Percentiles rank a stretch among this genome's conserved stretches.
phyloP scores from a whole-genome alignment of 2,888 invertebrate species.

The Metalampra italica region DNA sequence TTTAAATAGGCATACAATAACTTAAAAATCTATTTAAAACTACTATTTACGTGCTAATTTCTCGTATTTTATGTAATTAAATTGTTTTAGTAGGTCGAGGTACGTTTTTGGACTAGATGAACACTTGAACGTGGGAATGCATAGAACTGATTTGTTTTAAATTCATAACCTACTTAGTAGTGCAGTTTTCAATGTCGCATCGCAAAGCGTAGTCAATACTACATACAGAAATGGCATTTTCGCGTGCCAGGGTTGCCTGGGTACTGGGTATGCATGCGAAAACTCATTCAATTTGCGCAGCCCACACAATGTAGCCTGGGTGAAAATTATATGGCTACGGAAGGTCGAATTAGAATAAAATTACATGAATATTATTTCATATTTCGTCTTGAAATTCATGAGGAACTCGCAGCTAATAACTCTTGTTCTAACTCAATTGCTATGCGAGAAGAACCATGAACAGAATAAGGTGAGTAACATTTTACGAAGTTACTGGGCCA shows the following conservation, averaged over 20 bases:
- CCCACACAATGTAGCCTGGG: neutral
- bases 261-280: conserved; percentile 9
- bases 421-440: neutral
- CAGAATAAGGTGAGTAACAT: too few species aligned
- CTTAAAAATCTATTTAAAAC: too few species aligned
- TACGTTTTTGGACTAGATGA: too few species aligned
- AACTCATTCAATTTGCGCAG: conserved; percentile 9
- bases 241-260: conserved; percentile 41
- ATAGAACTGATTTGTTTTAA: conserved; percentile 10
- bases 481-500: too few species aligned
- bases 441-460: neutral
- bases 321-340: neutral
- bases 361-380: neutral
- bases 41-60: too few species aligned
- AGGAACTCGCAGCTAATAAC: neutral
- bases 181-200: conserved; percentile 18
- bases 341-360: conserved; percentile 1
- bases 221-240: conserved; percentile 37
- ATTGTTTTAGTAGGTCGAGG: too few species aligned
- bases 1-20: too few species aligned
- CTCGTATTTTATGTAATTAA: too few species aligned
- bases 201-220: conserved; percentile 18
- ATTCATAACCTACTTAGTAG: conserved; percentile 28
- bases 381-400: neutral
- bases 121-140: too few species aligned